Evolutionary conservation across 1,140 invertebrate genomes (phyloP), one percentile per base, ranked within the genome.

Genomic region (Cotesia typhae): DNA sequence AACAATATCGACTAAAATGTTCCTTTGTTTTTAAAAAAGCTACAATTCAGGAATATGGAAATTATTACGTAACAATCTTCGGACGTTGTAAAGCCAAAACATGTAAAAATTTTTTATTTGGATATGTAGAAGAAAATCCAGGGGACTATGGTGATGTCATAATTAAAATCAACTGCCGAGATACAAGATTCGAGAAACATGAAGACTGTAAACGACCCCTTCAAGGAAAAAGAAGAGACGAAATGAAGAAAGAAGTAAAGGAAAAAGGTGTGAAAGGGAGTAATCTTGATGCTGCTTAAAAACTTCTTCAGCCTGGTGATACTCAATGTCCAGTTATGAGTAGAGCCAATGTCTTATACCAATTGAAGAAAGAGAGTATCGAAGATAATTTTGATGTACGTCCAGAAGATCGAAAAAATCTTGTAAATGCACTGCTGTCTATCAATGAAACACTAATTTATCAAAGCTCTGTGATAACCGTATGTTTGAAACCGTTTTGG

Each of bases 311-410:
- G n/a, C 53, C 4, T 1, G 53, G 53, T 4, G 53, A 57, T n/a
- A 57, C 53, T 57, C 53, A 57, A 20, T 47, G 53, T 57, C 53
- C 12, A 4, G 53, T 57, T 4, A 14, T 57, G 17, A 12, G 10
- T 4, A 17, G 5, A 4, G 12, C n/a, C 17, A 57, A 57, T 57
- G 53, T 57, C 5, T n/a, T 57, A n/a, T 14, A 57, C 17, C 53
- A 57, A 57, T 57, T 57, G n/a, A 57, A 57, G n/a, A 57, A 57
- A 57, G 53, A 57, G n/a, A 17, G 1, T 14, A n/a, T 20, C 5
- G 12, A 57, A 20, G 17, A 57, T 17, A n/a, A n/a, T 5, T 57
- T 57, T 57, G 53, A 5, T 57, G 12, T 57, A 6, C 10, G n/a
- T 2, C 17, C 53, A 17, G 53, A 57, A 20, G 53, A 57, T 57